Percentiles rank a stretch among this genome's conserved stretches.
These are phyloP conservation scores for Tachystola acroxantha DNA, from an alignment of 2,888 invertebrate species.

Conservation along the genomic window DNA sequence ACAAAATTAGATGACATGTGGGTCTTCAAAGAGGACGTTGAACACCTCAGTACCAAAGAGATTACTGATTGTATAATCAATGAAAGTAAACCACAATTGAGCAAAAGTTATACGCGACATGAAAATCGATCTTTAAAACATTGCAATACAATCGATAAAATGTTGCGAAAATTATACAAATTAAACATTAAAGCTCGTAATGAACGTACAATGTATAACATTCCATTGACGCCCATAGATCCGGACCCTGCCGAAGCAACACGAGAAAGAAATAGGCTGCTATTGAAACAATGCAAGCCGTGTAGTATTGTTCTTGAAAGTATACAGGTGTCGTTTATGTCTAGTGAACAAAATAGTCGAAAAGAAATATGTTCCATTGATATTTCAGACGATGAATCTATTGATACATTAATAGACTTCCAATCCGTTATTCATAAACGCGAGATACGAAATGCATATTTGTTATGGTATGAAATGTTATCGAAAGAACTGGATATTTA, in stretches of 20 bases:
- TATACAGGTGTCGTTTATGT: background rate
- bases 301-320: conserved; percentile 1
- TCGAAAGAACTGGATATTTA: conserved; percentile 1
- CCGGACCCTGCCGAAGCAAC: background rate
- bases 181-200: conserved; percentile 1
- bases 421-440: too few relatives aligned
- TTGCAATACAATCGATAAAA: background rate
- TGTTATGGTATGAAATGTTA: background rate
- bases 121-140: background rate
- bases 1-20: conserved; percentile 35
- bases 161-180: conserved; percentile 2
- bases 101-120: background rate
- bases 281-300: conserved; percentile 6
- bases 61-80: conserved; percentile 15
- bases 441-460: background rate
- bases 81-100: conserved; percentile 27
- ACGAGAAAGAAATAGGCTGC: background rate
- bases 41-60: conserved; percentile 3
- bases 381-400: too few relatives aligned
- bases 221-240: background rate
- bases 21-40: conserved; percentile 14
- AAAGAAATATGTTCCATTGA: background rate
- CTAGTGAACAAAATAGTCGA: background rate
- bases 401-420: too few relatives aligned
- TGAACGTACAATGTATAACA: background rate